Evolutionary conservation across 1,140 invertebrate genomes (phyloP).

Genomic region (Bradysia coprophila): DNA sequence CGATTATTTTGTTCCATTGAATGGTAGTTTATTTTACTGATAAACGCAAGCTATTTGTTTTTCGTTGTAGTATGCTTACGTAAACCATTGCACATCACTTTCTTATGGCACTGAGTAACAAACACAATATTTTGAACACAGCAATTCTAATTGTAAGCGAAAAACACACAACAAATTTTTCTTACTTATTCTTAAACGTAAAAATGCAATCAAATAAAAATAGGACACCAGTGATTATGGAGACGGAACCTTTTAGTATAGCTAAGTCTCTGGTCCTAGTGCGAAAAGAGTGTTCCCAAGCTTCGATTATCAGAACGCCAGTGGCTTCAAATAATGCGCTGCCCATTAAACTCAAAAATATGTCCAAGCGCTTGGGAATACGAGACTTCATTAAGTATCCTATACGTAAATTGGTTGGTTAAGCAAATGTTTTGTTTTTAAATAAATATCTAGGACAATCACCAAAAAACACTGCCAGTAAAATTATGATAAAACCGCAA

Average conservation of each 20-base stretch:
- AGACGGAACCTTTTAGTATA: constrained; percentile 48
- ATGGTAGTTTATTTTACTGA: too few species aligned
- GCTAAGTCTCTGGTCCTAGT: constrained; percentile 31
- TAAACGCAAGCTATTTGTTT: too few species aligned
- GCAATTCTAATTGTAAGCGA: too few species aligned
- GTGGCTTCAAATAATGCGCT: constrained; percentile 46
- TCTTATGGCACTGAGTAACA: too few species aligned
- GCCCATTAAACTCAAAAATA: constrained; percentile 54
- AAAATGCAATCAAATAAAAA: constrained; percentile 55
- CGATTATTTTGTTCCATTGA: too few species aligned
- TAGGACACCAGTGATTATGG: constrained; percentile 49
- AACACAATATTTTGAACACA: too few species aligned
- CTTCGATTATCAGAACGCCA: constrained; percentile 44
- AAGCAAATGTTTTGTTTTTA: neutral
- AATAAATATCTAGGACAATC: neutral
- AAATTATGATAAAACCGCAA: constrained; percentile 18
- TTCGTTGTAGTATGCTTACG: too few species aligned
- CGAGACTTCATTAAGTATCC: constrained; percentile 40
- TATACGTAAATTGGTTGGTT: constrained; percentile 7
- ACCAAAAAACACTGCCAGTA: constrained; percentile 20
- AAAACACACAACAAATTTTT: too few species aligned
- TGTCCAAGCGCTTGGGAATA: constrained; percentile 44
- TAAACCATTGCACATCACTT: too few species aligned
- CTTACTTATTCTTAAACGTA: constrained; percentile 43
- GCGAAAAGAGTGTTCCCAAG: constrained; percentile 21